Conservation (phyloP, 2,888 invertebrate genomes). For the Neoscelio sp. region DNA sequence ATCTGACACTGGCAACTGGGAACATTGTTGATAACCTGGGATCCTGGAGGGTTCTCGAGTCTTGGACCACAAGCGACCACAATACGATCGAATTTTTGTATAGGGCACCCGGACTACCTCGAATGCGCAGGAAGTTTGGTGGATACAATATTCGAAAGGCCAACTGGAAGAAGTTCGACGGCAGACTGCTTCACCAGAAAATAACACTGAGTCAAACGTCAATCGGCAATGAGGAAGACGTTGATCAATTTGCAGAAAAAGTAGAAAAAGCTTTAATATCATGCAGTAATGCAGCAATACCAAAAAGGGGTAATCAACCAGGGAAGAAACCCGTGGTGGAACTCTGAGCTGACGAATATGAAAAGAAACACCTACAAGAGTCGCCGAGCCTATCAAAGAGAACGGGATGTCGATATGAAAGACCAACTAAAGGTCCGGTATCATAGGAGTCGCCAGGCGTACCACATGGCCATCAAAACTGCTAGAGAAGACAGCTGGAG, state of each 20-base stretch:
- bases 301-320: neutral
- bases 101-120: neutral
- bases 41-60: neutral
- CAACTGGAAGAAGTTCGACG: neutral
- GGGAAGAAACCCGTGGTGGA: neutral
- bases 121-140: neutral
- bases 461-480: neutral
- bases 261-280: too few species aligned
- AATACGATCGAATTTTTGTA: neutral
- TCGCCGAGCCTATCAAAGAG: neutral
- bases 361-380: neutral
- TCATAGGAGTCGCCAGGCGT: neutral
- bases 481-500: neutral
- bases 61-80: conserved; percentile 8
- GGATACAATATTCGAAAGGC: neutral
- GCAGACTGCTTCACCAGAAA: neutral
- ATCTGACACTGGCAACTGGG: neutral
- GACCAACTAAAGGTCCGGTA: neutral
- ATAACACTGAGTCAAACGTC: neutral
- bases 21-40: rapidly evolving
- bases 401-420: neutral
- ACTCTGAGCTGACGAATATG: neutral
- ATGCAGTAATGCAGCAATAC: neutral
- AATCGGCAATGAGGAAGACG: neutral
- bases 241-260: neutral